Percentiles rank a stretch among this genome's conserved stretches.
Evolutionary conservation across 2,888 invertebrate genomes (phyloP).

Genomic region (Itoplectis maculator): DNA sequence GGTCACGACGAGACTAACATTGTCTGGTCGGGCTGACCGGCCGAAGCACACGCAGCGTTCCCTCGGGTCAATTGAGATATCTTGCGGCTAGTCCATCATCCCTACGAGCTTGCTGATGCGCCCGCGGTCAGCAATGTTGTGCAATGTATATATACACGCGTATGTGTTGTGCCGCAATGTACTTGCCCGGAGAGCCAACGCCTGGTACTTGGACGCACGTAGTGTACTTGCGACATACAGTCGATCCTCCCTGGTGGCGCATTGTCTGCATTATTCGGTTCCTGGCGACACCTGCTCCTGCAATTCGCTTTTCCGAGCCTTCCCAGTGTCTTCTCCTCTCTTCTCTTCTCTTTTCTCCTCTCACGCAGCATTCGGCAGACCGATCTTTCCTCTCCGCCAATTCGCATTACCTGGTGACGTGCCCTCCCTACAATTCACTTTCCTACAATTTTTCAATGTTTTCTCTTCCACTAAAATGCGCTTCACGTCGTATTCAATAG

Average conservation of each 20-base stretch:
- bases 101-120: conserved; percentile 60
- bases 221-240: not conserved
- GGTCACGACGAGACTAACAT: conserved; percentile 47
- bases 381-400: not conserved
- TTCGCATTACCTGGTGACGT: not conserved
- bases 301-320: not conserved
- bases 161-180: conserved; percentile 17
- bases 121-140: conserved; percentile 69
- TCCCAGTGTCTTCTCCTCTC: not conserved
- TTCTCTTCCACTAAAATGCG: no score
- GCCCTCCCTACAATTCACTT: not conserved
- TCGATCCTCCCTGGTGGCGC: not conserved
- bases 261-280: not conserved
- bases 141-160: conserved; percentile 55
- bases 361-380: not conserved
- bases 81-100: conserved; percentile 75
- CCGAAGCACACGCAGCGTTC: conserved; percentile 67
- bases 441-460: not conserved
- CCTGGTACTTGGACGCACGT: not conserved
- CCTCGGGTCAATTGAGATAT: conserved; percentile 78
- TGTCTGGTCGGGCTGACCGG: conserved; percentile 47
- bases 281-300: not conserved
- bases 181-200: not conserved
- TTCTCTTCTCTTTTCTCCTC: not conserved
- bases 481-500: not conserved